Base-by-base conservation (phyloP, 2,888 invertebrate genomes). In the Sinohyriopsis cumingii region DNA sequence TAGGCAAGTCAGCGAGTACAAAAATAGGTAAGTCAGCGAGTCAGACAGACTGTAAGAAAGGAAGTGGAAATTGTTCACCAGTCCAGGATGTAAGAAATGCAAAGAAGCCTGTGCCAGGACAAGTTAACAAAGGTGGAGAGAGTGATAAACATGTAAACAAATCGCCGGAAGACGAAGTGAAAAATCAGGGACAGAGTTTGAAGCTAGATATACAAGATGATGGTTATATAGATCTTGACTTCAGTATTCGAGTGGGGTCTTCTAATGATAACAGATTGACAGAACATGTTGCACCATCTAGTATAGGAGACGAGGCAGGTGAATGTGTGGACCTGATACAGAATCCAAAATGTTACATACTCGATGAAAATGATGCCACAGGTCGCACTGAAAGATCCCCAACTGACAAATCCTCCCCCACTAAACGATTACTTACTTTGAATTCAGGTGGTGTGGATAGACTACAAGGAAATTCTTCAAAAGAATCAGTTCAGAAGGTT, bases 201-300 rank as follows among this genome's bases (percentile, higher is more conserved):
- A 45, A 45, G 45, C 12, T 45, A 12, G 45, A 45, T 45, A 45
- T 79, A 28, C 65, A 75, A 28, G 79, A 77, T 64, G 79, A 78
- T 64, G 81, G 80, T 9, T 80, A 82, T 69, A 74, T 77, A 25
- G 81, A 78, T 12, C 64, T 82, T 63, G 77, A 80, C 61, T 80
- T 77, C 56, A 63, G 45, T 62, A 56, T 22, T 62, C 22, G 45
- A 61, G 7, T 28, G 62, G 53, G 25, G 25, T n/a, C 62, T 62
- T 18, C 62, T 62, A 56, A 62, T 33, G 19, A 15, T 67, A 22
- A 53, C 55, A n/a, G 68, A 54, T n/a, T 62, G 59, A 19, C 45
- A 18, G 57, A 53, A 7, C 53, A 54, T 18, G 63, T 54, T 63
- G 63, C 54, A 24, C 45, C 12, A 22, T 45, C 24, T 45, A 20